These are phyloP conservation scores for Drosophila ohnishii DNA, from an alignment of 1,140 invertebrate species.

Conservation along the genomic window DNA sequence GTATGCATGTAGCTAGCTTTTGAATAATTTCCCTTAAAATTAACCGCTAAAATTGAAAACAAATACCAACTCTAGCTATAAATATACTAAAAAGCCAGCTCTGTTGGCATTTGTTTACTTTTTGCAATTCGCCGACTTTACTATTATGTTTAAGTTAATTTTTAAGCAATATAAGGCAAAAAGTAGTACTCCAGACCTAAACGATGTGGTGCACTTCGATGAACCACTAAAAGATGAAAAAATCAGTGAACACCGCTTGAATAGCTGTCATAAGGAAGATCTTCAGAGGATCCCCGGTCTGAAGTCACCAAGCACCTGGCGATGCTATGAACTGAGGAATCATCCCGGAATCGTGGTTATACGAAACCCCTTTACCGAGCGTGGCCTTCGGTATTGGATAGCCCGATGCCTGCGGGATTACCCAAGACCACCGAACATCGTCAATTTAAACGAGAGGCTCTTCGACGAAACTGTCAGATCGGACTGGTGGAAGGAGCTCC, in stretches of 20 bases:
- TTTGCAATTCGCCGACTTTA: neutral
- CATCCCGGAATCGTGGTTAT: conserved; percentile 91
- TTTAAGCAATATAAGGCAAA: conserved; percentile 87
- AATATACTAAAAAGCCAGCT: neutral
- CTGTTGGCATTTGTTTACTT: neutral
- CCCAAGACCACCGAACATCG: conserved; percentile 89
- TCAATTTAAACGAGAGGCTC: conserved; percentile 87
- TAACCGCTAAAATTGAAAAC: too few species aligned
- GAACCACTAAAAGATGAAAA: conserved; percentile 21
- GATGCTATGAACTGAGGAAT: conserved; percentile 84
- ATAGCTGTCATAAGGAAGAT: neutral
- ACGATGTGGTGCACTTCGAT: conserved; percentile 84
- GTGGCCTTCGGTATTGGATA: conserved; percentile 93
- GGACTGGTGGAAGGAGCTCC: conserved; percentile 83
- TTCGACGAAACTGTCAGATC: conserved; percentile 44
- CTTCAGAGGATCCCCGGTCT: conserved; percentile 66
- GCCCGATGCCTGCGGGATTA: conserved; percentile 90
- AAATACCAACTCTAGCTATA: neutral
- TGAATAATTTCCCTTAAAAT: too few species aligned
- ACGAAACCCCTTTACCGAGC: conserved; percentile 90
- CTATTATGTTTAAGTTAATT: conserved; percentile 83
- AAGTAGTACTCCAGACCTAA: conserved; percentile 83
- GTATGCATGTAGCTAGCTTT: too few species aligned
- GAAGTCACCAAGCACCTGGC: conserved; percentile 84
- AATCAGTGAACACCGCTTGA: conserved; percentile 13